Evolutionary conservation across 2,888 invertebrate species (phyloP), one percentile per base, ranked within the genome.

Genomic region (Scrobipalpa costella): DNA sequence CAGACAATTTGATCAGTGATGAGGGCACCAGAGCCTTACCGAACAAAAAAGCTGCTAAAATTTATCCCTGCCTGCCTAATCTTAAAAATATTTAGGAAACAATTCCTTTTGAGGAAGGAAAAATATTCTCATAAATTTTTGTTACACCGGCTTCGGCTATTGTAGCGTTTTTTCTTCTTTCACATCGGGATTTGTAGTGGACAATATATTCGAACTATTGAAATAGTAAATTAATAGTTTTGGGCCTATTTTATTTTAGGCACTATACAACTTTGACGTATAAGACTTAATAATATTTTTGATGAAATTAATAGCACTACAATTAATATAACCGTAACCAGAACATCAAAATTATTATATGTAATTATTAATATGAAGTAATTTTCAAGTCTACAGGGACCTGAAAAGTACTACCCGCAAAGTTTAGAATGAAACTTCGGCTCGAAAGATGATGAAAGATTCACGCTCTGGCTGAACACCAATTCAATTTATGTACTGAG

Each of bases 61-160:
- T 40, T 40, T 38, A n/a, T 40, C 8, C n/a, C n/a, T n/a, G n/a
- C 38, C 11, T 38, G 11, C 38, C 9, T 38, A 38, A 38, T 38
- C 13, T n/a, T n/a, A n/a, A 40, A 40, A 40, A 40, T 40, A 11
- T 40, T 40, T 40, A 13, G 40, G 40, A 40, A 40, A 40, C 40
- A 40, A 40, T 40, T 40, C n/a, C 40, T 40, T 40, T 40, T 40
- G 13, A 13, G 40, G 13, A 40, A 40, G 40, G 40, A 40, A 40
- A 38, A 40, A 40, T 40, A 40, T 40, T 40, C 40, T 40, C 40
- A 40, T 40, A 40, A 40, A 40, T 40, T 40, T 40, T n/a, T 40
- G 40, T 40, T 40, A n/a, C 40, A 40, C 40, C 40, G 40, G 38
- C 38, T 7, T 7, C 13, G 40, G 40, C 40, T 40, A 40, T 40